A percentile compares a stretch with the other conserved stretches of the same genome.
phyloP scores from a whole-genome alignment of 2,888 invertebrate species.

The Nomada ferruginata region DNA sequence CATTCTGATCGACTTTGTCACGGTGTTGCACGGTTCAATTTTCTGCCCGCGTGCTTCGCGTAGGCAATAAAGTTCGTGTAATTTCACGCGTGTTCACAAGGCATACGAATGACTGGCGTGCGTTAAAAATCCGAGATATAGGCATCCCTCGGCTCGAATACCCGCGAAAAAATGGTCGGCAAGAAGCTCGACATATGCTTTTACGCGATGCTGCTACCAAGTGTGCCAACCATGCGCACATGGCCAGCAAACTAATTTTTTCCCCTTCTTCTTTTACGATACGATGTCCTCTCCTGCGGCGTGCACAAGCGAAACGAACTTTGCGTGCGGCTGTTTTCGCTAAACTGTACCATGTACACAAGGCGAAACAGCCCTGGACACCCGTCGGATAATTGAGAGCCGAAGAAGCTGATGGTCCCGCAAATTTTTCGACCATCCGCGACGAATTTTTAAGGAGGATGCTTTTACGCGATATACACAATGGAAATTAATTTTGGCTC shows the following conservation, averaged over 20 bases:
- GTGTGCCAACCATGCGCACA: constrained; percentile 67
- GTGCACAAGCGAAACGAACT: constrained; percentile 58
- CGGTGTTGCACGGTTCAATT: constrained; percentile 41
- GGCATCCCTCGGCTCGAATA: constrained; percentile 46
- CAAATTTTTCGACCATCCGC: neutral
- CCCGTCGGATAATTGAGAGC: neutral
- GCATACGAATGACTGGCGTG: constrained; percentile 30
- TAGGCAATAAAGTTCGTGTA: constrained; percentile 49
- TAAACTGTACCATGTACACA: constrained; percentile 38
- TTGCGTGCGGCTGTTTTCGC: constrained; percentile 70
- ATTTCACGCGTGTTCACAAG: constrained; percentile 59
- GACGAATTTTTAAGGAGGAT: neutral
- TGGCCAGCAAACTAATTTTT: constrained; percentile 65
- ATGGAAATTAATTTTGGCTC: neutral
- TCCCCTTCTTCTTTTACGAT: constrained; percentile 29
- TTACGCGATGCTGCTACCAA: constrained; percentile 66
- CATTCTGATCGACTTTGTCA: constrained; percentile 38
- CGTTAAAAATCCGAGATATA: constrained; percentile 36
- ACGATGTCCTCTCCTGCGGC: constrained; percentile 68
- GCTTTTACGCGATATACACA: neutral
- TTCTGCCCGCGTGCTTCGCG: constrained; percentile 17
- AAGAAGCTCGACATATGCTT: constrained; percentile 70
- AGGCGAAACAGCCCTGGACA: constrained; percentile 32
- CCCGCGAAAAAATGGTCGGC: constrained; percentile 61
- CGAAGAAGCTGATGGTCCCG: neutral